Evolutionary conservation across 2,888 invertebrate species (phyloP).

Genomic region (Orgyia antiqua): DNA sequence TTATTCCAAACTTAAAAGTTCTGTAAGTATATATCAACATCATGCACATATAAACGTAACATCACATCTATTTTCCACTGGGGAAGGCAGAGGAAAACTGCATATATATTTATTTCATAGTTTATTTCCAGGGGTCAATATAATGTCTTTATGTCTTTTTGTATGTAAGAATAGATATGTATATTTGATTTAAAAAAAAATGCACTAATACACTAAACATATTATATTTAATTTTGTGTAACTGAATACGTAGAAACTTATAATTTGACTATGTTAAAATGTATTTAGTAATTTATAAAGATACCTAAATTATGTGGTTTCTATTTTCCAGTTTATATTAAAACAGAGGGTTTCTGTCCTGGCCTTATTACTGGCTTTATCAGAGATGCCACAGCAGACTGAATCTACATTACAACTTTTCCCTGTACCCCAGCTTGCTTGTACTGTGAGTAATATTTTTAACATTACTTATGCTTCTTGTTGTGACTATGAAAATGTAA

Average conservation of each 20-base stretch:
- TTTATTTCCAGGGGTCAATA: too few species aligned
- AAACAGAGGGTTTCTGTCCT: conserved; percentile 79
- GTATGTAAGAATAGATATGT: too few species aligned
- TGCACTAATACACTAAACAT: background rate
- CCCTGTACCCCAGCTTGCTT: conserved; percentile 52
- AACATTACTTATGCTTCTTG: too few species aligned
- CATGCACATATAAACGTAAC: background rate
- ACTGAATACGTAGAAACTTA: background rate
- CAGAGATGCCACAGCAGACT: conserved; percentile 47
- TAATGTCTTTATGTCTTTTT: too few species aligned
- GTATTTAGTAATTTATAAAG: too few species aligned
- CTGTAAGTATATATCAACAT: conserved; percentile 57
- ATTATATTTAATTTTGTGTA: background rate
- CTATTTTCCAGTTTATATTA: conserved; percentile 76
- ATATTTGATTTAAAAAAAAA: too few species aligned
- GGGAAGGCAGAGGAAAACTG: too few species aligned
- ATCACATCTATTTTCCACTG: background rate
- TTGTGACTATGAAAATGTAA: too few species aligned
- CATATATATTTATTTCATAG: too few species aligned
- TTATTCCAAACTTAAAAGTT: conserved; percentile 61
- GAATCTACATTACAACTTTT: conserved; percentile 63
- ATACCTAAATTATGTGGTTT: too few species aligned
- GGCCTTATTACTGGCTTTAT: conserved; percentile 65
- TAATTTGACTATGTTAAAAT: too few species aligned
- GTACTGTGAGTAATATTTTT: conserved; percentile 44